These are phyloP conservation scores for Acanthosepion esculentum DNA, from an alignment of 2,888 invertebrate genomes.

Conservation along the genomic window DNA sequence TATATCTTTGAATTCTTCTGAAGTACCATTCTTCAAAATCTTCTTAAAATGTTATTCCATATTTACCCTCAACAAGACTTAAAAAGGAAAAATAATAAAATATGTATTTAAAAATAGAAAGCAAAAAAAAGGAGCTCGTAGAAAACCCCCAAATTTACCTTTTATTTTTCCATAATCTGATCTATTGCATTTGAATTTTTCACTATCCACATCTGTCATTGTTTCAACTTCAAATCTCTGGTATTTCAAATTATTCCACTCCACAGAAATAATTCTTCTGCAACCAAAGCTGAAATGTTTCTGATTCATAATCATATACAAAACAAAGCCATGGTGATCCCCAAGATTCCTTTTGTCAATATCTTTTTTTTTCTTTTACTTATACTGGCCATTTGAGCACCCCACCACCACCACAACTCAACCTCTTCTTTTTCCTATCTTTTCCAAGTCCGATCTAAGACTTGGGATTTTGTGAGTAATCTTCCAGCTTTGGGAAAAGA, in stretches of 20 bases:
- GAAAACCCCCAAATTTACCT: slow-evolving; percentile 15
- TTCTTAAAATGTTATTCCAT: background rate
- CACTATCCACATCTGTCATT: background rate
- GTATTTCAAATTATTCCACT: background rate
- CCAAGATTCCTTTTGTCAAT: slow-evolving; percentile 33
- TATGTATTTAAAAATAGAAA: background rate
- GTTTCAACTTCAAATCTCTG: background rate
- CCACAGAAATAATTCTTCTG: background rate
- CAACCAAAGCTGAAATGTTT: background rate
- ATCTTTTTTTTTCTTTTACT: background rate
- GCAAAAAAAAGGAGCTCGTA: background rate
- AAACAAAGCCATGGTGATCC: slow-evolving; percentile 1
- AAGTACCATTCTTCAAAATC: slow-evolving; percentile 5
- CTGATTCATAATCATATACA: background rate
- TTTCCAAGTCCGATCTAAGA: background rate
- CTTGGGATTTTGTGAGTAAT: background rate
- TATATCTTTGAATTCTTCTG: background rate
- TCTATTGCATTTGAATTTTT: background rate
- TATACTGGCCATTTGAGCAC: background rate
- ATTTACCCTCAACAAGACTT: background rate
- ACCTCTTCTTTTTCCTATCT: background rate
- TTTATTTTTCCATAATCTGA: background rate
- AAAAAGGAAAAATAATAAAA: background rate
- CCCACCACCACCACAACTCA: no score
- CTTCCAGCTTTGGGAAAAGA: slow-evolving; percentile 11